These are phyloP conservation scores for Drosophila lowei DNA, from an alignment of 1,140 invertebrate genomes.

Conservation along the genomic window DNA sequence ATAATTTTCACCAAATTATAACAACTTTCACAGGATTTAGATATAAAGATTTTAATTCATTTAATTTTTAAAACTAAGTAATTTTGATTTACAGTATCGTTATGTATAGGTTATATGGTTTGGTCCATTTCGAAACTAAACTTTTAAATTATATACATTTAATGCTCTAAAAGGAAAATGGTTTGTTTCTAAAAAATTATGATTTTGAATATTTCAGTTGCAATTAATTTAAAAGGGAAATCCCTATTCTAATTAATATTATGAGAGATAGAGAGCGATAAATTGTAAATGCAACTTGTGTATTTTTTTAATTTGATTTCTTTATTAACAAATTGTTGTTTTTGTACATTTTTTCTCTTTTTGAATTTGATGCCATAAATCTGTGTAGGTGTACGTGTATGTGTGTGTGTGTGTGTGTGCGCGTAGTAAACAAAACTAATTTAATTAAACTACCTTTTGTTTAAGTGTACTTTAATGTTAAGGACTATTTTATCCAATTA, in stretches of 20 bases:
- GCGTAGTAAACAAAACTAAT: slow-evolving; percentile 78
- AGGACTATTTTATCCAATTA: slow-evolving; percentile 63
- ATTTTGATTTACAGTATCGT: too few species aligned
- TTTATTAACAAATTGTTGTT: slow-evolving; percentile 72
- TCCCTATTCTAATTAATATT: too few species aligned
- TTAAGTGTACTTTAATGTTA: slow-evolving; percentile 61
- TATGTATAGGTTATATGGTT: too few species aligned
- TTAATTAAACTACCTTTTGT: slow-evolving; percentile 71
- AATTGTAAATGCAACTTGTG: slow-evolving; percentile 59
- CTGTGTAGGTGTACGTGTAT: slow-evolving; percentile 35
- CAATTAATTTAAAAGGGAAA: too few species aligned
- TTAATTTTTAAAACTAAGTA: too few species aligned
- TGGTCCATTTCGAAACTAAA: too few species aligned
- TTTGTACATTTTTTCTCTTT: slow-evolving; percentile 77
- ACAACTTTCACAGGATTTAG: too few species aligned
- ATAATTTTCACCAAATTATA: too few species aligned
- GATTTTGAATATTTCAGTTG: not conserved
- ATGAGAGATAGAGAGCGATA: not conserved
- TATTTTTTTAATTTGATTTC: slow-evolving; percentile 58
- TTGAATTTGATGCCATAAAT: slow-evolving; percentile 68
- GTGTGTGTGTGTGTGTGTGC: slow-evolving; percentile 38
- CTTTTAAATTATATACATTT: too few species aligned
- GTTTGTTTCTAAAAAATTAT: too few species aligned
- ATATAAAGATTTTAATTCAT: too few species aligned
- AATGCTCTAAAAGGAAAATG: too few species aligned